Percentiles rank a stretch among this genome's conserved stretches.
Evolutionary conservation across 1,140 invertebrate genomes (phyloP).

Genomic region (Cherax quadricarinatus): DNA sequence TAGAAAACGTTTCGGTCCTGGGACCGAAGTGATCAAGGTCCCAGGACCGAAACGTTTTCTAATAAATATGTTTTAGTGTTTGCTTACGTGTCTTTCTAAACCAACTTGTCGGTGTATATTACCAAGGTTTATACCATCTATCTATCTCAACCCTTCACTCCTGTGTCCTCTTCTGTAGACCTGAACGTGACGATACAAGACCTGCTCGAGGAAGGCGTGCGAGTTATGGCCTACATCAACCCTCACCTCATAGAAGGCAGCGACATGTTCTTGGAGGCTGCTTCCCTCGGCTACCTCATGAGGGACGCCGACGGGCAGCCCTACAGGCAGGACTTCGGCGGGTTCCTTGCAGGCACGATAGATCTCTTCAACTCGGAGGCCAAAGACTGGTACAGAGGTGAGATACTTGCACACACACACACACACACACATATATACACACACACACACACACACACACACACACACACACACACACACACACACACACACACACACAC

Average conservation of each 20-base stretch:
- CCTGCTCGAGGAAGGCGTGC: slow-evolving; percentile 74
- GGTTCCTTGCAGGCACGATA: slow-evolving; percentile 76
- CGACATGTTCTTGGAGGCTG: slow-evolving; percentile 75
- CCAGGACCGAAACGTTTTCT: no score
- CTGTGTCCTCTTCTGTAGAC: background rate
- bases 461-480: no score
- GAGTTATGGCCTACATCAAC: slow-evolving; percentile 77
- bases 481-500: no score
- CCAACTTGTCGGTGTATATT: background rate
- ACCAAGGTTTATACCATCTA: no score
- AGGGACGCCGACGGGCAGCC: slow-evolving; percentile 73
- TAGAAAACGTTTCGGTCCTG: no score
- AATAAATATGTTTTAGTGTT: no score
- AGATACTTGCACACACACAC: slow-evolving; percentile 69
- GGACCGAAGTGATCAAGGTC: no score
- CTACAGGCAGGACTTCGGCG: slow-evolving; percentile 76
- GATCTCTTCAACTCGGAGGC: slow-evolving; percentile 76
- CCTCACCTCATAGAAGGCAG: slow-evolving; percentile 76
- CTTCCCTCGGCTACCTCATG: slow-evolving; percentile 75
- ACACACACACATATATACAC: no score
- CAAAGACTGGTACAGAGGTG: slow-evolving; percentile 76
- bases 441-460: no score
- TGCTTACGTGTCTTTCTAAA: no score
- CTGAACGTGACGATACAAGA: slow-evolving; percentile 75
- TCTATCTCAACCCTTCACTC: background rate